Percentiles rank a stretch among this genome's conserved stretches.
phyloP scores from a whole-genome alignment of 1,140 invertebrate species.

The Leptopilina clavipes region DNA sequence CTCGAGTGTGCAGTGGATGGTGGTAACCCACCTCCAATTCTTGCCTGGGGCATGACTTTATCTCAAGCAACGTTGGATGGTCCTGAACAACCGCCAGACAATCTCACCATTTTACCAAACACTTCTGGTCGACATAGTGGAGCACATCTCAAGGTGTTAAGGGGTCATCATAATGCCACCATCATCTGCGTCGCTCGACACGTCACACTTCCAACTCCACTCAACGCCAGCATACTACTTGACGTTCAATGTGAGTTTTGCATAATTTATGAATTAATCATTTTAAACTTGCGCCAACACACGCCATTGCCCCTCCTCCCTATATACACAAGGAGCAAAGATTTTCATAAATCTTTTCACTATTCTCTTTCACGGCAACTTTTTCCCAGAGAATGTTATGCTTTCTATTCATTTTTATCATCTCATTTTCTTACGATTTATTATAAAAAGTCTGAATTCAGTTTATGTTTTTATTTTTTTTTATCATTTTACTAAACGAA shows the following conservation, averaged over 20 bases:
- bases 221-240: constrained; percentile 83
- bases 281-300: not conserved
- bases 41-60: constrained; percentile 82
- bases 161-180: constrained; percentile 85
- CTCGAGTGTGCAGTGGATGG: constrained; percentile 89
- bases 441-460: no score
- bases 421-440: not conserved
- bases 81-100: constrained; percentile 74
- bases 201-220: constrained; percentile 78
- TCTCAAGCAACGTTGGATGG: constrained; percentile 75
- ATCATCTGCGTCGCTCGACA: constrained; percentile 85
- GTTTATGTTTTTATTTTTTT: no score
- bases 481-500: no score
- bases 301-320: not conserved
- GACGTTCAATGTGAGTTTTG: constrained; percentile 87
- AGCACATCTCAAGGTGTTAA: constrained; percentile 80
- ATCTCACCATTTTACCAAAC: constrained; percentile 69
- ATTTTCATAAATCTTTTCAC: constrained; percentile 9
- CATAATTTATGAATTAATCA: constrained; percentile 27
- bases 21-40: constrained; percentile 84
- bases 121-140: constrained; percentile 78
- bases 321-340: not conserved
- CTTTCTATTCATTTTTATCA: not conserved
- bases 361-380: not conserved
- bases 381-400: not conserved